Conservation (phyloP, 1,140 invertebrate species). For the Hermetia illucens region DNA sequence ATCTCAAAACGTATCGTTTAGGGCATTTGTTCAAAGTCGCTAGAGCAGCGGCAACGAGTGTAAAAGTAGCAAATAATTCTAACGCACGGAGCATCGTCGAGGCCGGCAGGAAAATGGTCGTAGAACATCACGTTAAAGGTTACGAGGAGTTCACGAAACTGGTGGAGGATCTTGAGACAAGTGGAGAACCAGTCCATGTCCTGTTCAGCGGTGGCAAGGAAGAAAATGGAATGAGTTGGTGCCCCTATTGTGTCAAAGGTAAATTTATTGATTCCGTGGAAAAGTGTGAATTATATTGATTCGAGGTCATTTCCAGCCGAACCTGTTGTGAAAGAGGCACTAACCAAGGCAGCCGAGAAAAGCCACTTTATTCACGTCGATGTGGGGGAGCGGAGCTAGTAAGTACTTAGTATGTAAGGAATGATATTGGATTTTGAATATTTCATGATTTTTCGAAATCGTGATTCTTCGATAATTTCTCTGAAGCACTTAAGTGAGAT, state of each 20-base stretch:
- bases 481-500: no score
- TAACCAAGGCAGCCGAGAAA: constrained; percentile 38
- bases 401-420: no score
- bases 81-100: no score
- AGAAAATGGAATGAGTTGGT: constrained; percentile 52
- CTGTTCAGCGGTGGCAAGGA: constrained; percentile 52
- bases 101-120: constrained; percentile 46
- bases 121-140: constrained; percentile 37
- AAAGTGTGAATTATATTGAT: not conserved
- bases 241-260: constrained; percentile 59
- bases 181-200: constrained; percentile 36
- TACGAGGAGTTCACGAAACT: constrained; percentile 42
- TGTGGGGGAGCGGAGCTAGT: constrained; percentile 45
- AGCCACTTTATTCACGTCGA: constrained; percentile 49
- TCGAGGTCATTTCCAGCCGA: constrained; percentile 32
- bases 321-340: constrained; percentile 44
- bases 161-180: constrained; percentile 33
- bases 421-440: not conserved
- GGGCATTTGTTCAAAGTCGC: no score
- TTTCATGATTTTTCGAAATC: no score
- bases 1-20: no score
- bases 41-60: no score
- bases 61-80: no score
- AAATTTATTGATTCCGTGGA: constrained; percentile 8
- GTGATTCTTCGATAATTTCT: no score